Evolutionary conservation across 1,140 invertebrate genomes (phyloP), one percentile per base, ranked within the genome.

Genomic region (Cyclina sinensis): DNA sequence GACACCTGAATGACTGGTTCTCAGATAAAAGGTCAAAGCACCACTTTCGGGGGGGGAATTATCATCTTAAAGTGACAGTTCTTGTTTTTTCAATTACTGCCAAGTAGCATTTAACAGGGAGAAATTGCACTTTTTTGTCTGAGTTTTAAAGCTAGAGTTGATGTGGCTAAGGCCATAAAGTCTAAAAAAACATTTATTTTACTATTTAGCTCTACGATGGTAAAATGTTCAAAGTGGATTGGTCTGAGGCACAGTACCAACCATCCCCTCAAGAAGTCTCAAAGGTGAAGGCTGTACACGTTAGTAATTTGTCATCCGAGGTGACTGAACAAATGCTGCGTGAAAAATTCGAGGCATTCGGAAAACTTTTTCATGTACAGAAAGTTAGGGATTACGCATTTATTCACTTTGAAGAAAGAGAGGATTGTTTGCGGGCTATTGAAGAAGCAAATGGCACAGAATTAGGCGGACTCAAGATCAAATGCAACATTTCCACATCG

Each of bases 241-340:
- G 98, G 98, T 98, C 98, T 0, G 97, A 98, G 94, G 98, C 98
- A 0, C 97, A 98, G 92, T 97, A 97, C 18, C 97, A 97, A 32
- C 96, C 97, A 0, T 97, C 97, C 88, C 96, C 97, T 39, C 97
- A 97, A 30, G 94, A 96, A 0, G 97, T 97, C 97, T 93, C 96
- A 90, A 97, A 96, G 96, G 96, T 96, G 3, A 95, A 94, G 62
- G 93, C 96, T 32, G 74, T 97, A 37, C 96, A 96, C 89, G 95
- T 96, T 0, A 91, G 96, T 51, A 96, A 97, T 90, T 88, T 96
- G 70, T 95, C 95, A 89, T 86, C 95, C 21, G 90, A 62, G 1
- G 96, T 96, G 0, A 95, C 95, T 0, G 96, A 96, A 90, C 95
- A 96, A 11, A 91, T 91, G 32, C 90, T 95, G 9, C 73, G 90